Conservation (phyloP, 2,113 vertebrate genomes). For the Holacanthus passer region DNA sequence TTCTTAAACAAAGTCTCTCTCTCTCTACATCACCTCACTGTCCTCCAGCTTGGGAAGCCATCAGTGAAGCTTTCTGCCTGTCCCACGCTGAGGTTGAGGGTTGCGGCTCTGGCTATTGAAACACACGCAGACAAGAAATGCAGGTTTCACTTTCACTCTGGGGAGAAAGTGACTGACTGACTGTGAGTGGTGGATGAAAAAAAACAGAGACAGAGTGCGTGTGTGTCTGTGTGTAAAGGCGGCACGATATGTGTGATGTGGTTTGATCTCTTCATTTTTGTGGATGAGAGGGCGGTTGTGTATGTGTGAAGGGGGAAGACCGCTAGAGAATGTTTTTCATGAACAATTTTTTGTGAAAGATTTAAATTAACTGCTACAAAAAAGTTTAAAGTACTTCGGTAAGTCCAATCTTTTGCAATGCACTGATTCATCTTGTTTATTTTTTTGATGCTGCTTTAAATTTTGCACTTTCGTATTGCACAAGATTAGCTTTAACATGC, state of each 20-base stretch:
- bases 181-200: constrained; percentile 38
- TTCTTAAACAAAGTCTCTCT: background rate
- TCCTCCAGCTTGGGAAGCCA: constrained; percentile 68
- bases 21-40: constrained; percentile 10
- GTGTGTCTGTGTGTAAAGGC: constrained; percentile 48
- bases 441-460: too few relatives aligned
- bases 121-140: constrained; percentile 61
- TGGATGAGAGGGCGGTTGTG: constrained; percentile 32
- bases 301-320: constrained; percentile 21
- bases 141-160: constrained; percentile 77
- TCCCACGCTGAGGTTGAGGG: constrained; percentile 35
- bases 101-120: constrained; percentile 48
- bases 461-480: too few relatives aligned
- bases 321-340: constrained; percentile 15
- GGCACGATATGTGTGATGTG: constrained; percentile 31
- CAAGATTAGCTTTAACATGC: too few relatives aligned
- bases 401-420: too few relatives aligned
- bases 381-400: too few relatives aligned
- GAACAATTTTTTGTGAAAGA: background rate
- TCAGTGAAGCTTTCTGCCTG: constrained; percentile 46
- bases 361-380: background rate
- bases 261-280: constrained; percentile 52
- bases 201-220: constrained; percentile 40
- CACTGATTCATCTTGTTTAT: too few relatives aligned
- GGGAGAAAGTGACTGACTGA: constrained; percentile 67